Evolutionary conservation across 2,797 vertebrate species (phyloP).

Genomic region (Okamejei kenojei): DNA sequence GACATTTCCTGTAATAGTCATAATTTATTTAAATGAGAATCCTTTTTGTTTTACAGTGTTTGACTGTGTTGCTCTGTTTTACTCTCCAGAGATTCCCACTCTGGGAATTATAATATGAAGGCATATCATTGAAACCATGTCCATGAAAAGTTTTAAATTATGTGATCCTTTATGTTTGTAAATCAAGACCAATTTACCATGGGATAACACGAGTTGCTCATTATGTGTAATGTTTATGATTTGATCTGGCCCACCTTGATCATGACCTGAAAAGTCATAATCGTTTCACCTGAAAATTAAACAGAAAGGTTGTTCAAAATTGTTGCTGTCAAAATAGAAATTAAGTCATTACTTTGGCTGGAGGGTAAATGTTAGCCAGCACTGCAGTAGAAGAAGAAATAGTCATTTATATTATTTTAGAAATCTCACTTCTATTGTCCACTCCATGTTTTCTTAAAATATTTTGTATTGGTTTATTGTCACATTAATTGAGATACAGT

Average conservation of each 20-base stretch:
- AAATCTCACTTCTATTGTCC: not conserved
- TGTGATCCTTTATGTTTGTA: not conserved
- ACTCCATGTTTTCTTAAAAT: not conserved
- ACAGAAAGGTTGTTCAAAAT: not conserved
- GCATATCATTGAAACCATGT: not conserved
- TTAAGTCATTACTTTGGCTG: not conserved
- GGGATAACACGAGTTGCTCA: not conserved
- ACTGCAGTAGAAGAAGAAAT: not conserved
- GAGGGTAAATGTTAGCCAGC: not conserved
- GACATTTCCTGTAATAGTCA: conserved; percentile 47
- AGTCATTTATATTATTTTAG: not conserved
- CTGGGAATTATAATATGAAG: not conserved
- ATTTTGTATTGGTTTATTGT: too few species aligned
- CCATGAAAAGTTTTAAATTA: not conserved
- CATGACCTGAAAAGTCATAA: not conserved
- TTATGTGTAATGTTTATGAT: not conserved
- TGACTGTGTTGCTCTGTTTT: too few species aligned
- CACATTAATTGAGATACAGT: too few species aligned
- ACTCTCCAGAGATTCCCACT: not conserved
- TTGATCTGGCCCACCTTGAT: not conserved
- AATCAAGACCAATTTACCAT: not conserved
- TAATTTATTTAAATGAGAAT: conserved; percentile 49
- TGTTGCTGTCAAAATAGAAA: not conserved
- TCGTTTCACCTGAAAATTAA: not conserved
- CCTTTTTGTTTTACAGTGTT: not conserved